Percentiles rank a stretch among this genome's conserved stretches.
These are phyloP conservation scores for Rhizoglyphus robini DNA, from an alignment of 1,140 invertebrate species.

Conservation along the genomic window DNA sequence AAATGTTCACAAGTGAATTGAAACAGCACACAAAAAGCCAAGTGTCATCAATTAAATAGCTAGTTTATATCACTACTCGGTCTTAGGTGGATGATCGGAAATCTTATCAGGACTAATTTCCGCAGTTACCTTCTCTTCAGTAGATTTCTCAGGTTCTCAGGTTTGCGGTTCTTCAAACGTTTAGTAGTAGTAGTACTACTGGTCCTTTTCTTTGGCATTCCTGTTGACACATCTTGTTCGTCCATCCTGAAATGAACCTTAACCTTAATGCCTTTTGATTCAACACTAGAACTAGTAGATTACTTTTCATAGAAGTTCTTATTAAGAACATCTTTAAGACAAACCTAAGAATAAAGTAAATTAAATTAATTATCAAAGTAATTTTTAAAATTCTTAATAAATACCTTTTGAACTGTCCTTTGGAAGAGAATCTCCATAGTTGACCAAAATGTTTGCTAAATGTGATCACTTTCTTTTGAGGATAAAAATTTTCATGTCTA, in stretches of 20 bases:
- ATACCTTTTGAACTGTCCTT: conserved; percentile 18
- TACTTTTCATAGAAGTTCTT: conserved; percentile 72
- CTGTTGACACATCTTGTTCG: conserved; percentile 76
- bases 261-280: conserved; percentile 86
- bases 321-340: conserved; percentile 58
- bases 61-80: conserved; percentile 4
- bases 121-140: background rate
- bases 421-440: conserved; percentile 57
- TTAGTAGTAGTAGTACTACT: too few species aligned
- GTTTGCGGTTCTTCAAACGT: background rate
- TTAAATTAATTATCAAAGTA: conserved; percentile 8
- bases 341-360: conserved; percentile 49
- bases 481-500: conserved; percentile 77
- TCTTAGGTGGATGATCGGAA: background rate
- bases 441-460: conserved; percentile 88
- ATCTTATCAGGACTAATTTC: background rate
- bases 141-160: background rate
- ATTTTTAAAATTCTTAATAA: background rate
- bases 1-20: too few species aligned
- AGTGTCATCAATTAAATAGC: too few species aligned
- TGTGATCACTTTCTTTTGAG: conserved; percentile 95
- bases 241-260: conserved; percentile 89
- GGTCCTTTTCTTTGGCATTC: background rate
- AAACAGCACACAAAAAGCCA: too few species aligned
- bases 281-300: conserved; percentile 42